Evolutionary conservation across 2,888 invertebrate genomes (phyloP).

Genomic region (Plebejus argus): DNA sequence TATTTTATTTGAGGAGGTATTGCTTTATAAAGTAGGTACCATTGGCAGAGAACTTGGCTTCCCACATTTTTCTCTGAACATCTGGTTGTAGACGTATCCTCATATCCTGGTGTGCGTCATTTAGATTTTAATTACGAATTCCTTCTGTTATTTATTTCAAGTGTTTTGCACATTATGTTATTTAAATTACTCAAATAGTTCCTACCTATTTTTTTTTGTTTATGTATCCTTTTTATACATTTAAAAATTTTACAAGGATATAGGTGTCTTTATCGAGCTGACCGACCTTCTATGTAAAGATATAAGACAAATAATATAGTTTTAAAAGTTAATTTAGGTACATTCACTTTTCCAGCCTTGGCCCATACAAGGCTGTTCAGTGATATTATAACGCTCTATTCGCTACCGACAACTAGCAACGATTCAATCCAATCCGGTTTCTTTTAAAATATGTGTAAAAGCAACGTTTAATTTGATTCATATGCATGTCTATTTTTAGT

Average conservation of each 20-base stretch:
- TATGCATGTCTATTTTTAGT: conserved; percentile 37
- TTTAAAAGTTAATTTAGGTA: conserved; percentile 49
- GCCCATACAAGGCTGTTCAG: conserved; percentile 76
- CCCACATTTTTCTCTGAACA: not conserved
- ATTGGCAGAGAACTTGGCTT: not conserved
- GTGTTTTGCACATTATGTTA: not conserved
- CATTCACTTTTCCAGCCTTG: conserved; percentile 75
- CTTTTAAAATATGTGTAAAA: conserved; percentile 43
- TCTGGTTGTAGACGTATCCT: not conserved
- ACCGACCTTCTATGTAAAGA: not conserved
- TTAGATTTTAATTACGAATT: not conserved
- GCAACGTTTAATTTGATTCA: conserved; percentile 22
- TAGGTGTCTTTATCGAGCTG: not conserved
- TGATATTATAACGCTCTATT: conserved; percentile 69
- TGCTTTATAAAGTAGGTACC: not conserved
- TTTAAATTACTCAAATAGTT: not conserved
- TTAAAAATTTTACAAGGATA: not conserved
- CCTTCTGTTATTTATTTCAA: not conserved
- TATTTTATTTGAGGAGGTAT: conserved; percentile 5
- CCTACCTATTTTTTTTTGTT: not conserved
- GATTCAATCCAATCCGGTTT: conserved; percentile 58
- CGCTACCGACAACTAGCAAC: conserved; percentile 67
- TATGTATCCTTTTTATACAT: not conserved
- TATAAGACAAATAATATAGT: not conserved
- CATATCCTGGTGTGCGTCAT: not conserved